Evolutionary conservation across 2,888 invertebrate species (phyloP).

Genomic region (Drosophila borborema): DNA sequence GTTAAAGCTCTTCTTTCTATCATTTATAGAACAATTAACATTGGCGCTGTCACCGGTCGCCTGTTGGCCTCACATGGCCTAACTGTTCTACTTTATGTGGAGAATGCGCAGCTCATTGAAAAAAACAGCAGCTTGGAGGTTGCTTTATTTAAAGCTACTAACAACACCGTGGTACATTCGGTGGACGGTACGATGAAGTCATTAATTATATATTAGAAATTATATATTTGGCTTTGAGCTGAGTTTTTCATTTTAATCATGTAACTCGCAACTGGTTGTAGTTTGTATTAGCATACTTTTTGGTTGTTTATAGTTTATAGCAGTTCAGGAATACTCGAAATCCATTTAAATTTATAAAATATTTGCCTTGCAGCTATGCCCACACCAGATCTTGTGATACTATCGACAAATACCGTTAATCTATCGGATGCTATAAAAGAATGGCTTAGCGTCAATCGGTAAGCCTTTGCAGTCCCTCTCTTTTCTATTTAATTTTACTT

Average conservation of each 20-base stretch:
- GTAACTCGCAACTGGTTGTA: too few species aligned
- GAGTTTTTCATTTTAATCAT: too few species aligned
- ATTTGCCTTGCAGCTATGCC: conserved; percentile 81
- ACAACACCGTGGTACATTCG: conserved; percentile 87
- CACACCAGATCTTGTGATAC: conserved; percentile 85
- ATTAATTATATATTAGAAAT: neutral
- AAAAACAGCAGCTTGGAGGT: conserved; percentile 87
- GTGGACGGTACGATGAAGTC: conserved; percentile 82
- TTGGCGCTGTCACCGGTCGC: conserved; percentile 91
- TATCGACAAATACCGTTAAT: conserved; percentile 82
- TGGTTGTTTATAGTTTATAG: neutral
- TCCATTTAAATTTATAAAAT: neutral
- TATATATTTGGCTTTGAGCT: too few species aligned
- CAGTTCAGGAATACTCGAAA: neutral
- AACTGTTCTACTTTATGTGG: conserved; percentile 88
- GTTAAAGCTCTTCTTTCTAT: neutral
- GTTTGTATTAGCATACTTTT: too few species aligned
- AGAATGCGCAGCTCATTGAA: conserved; percentile 85
- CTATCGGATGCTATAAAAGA: conserved; percentile 86
- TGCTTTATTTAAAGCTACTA: conserved; percentile 89
- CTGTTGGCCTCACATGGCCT: conserved; percentile 94
- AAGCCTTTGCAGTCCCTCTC: neutral
- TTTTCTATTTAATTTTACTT: neutral
- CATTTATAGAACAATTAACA: conserved; percentile 86
- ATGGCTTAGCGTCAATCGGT: conserved; percentile 89